Evolutionary conservation across 2,113 vertebrate species (phyloP).

Genomic region (Catharus minimus): DNA sequence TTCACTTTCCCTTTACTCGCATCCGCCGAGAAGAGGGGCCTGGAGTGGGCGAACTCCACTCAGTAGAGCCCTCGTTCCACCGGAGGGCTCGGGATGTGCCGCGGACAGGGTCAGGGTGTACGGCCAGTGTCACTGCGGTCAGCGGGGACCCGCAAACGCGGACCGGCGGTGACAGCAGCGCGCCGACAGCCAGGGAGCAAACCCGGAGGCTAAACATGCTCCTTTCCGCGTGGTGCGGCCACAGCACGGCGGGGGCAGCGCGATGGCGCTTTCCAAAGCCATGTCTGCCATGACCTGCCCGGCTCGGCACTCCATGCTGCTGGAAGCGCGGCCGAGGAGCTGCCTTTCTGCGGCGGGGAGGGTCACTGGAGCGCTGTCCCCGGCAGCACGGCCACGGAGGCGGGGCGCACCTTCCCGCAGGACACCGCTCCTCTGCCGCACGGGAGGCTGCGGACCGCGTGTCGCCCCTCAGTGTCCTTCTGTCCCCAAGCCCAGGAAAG

Average conservation of each 20-base stretch:
- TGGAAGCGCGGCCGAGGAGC: not conserved
- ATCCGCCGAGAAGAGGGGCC: rapidly evolving
- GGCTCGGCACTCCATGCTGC: not conserved
- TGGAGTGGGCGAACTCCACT: not conserved
- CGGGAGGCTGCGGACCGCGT: not conserved
- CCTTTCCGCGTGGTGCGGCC: not conserved
- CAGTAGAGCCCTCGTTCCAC: not conserved
- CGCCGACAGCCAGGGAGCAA: not conserved
- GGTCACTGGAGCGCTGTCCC: too few species aligned
- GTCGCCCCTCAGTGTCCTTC: not conserved
- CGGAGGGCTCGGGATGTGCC: not conserved
- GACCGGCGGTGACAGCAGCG: not conserved
- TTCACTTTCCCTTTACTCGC: not conserved
- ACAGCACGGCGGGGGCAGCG: rapidly evolving
- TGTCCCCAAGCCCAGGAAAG: not conserved
- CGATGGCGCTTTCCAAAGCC: not conserved
- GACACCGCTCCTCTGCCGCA: not conserved
- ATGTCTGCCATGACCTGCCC: rapidly evolving
- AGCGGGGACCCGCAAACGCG: not conserved
- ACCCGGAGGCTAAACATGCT: not conserved
- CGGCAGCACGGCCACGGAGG: not conserved
- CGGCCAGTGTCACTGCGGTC: not conserved
- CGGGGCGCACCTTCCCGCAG: not conserved
- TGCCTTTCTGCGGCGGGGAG: not conserved
- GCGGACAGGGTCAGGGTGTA: not conserved